Evolutionary conservation across 2,888 invertebrate species (phyloP), one percentile per base, ranked within the genome.

Genomic region (Octonoba sinensis): DNA sequence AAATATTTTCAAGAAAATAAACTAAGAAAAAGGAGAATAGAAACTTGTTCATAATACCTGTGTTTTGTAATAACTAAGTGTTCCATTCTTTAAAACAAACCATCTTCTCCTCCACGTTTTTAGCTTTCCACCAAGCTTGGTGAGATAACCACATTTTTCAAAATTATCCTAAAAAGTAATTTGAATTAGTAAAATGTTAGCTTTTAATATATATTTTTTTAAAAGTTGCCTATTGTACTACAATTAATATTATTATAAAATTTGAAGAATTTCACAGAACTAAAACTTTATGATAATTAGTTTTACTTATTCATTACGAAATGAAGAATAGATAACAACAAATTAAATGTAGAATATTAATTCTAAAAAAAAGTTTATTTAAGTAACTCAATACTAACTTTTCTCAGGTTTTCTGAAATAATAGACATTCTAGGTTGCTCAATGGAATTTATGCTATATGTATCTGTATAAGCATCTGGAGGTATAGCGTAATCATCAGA

Each of bases 401-500:
- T 82, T 75, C 49, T 75, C 11, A 57, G 18, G 8, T 51, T 59
- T 27, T 82, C 82, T 11, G 71, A 65, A 18, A 82, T 47, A n/a
- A 74, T 57, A 54, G 79, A 66, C 15, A 66, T 22, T 66, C 82
- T 70, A 12, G 67, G 67, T 54, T 66, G 77, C 18, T 83, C 83
- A 12, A 83, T 59, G 24, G 83, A 83, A 73, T 83, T 77, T 16
- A 83, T 64, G 36, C 83, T 83, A 18, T 77, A 73, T 12, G 83
- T 64, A 69, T 83, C 83, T 47, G 77, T 57, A 73, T 76, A 74
- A 0, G 96, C 96, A 89, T 97, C 97, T 13, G 97, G 97, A 11
- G 97, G 97, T 87, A 97, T 93, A 75, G 97, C 97, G 89, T 97
- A 97, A 90, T 97, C 97, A 88, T 97, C 96, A 47, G 97, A 96